Evolutionary conservation across 2,797 vertebrate species (phyloP), one percentile per base, ranked within the genome.

Genomic region (Siniperca scherzeri): DNA sequence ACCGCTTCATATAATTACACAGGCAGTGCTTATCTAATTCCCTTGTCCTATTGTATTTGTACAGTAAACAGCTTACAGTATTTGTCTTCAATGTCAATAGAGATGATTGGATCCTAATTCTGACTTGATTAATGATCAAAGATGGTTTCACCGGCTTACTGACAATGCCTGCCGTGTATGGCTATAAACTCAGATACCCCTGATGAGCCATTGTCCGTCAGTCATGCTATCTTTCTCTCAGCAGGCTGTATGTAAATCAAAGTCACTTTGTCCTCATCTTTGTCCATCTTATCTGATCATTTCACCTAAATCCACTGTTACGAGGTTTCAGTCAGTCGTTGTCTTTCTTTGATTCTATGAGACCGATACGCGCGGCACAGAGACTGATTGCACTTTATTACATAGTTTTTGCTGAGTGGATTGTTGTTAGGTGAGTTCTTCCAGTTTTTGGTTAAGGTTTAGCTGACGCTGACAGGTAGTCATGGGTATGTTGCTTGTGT

Each of bases 401-500:
- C 84, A 90, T 80, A 91, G 89, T 87, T 91, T 91, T 88, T 52
- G 40, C 68, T 77, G 44, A 70, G 72, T 70, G 93, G 95, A 97
- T 96, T 96, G 96, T 75, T 72, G 95, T 86, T 56, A 17, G 90
- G 92, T 90, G 86, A 89, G 96, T 96, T 93, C 92, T 94, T 95
- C 96, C 90, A 90, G 96, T 96, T 96, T 90, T 82, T 62, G 56
- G 66, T 91, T 91, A 88, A 72, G 87, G 89, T 92, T 94, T 88
- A 86, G 86, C 85, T 91, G 78, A 88, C 65, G 79, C 64, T 93
- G 92, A 93, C 92, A 59, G 74, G 78, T 77, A 91, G 70, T 83
- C 84, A 79, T 72, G 86, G 92, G 89, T 90, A 90, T 94, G 93
- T 91, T 87, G 77, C 88, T 85, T 92, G 85, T 94, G 91, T 95